Conservation (phyloP, 2,888 invertebrate species). For the Dryomyza anilis region DNA sequence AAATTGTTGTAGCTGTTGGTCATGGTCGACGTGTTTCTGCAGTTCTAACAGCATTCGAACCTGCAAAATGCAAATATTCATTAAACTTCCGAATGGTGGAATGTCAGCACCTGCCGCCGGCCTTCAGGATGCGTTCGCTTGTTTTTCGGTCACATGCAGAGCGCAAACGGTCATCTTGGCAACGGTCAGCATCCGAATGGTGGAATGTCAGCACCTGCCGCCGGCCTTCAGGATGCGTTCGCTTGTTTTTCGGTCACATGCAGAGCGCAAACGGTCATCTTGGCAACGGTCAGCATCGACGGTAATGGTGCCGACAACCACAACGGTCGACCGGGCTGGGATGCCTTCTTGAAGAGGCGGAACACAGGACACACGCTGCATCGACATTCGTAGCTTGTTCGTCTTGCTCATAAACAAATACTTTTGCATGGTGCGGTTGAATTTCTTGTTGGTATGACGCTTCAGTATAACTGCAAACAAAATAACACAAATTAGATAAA, state of each 20-base stretch:
- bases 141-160: conserved; percentile 94
- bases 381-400: conserved; percentile 90
- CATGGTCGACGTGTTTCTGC: no score
- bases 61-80: no score
- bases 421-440: conserved; percentile 92
- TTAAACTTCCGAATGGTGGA: no score
- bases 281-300: conserved; percentile 93
- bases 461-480: conserved; percentile 94
- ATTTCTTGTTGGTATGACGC: conserved; percentile 93
- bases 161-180: no score
- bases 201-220: no score
- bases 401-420: conserved; percentile 98
- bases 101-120: no score
- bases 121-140: conserved; percentile 92
- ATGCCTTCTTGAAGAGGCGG: conserved; percentile 85
- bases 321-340: conserved; percentile 85
- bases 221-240: conserved; percentile 95
- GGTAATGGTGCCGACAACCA: conserved; percentile 93
- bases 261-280: conserved; percentile 91
- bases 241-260: conserved; percentile 92
- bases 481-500: conserved; percentile 8
- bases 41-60: no score
- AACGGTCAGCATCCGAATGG: no score
- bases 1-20: no score
- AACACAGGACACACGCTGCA: conserved; percentile 87